Base-by-base conservation (phyloP, 2,888 invertebrate species). In the Heterodera filipjevi region DNA sequence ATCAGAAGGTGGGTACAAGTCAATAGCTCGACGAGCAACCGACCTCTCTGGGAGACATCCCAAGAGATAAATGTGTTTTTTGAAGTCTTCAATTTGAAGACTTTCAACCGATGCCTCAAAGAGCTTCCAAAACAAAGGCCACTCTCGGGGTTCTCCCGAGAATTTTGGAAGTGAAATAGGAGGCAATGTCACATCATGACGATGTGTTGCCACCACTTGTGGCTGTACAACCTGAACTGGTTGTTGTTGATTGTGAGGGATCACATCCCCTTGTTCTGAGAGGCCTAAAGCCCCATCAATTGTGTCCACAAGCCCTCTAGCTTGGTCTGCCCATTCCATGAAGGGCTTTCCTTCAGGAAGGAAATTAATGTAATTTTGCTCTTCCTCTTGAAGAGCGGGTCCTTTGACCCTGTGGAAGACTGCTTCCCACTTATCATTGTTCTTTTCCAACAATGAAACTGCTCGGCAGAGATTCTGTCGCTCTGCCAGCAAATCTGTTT, bases 261-360 rank as follows among this genome's bases (percentile, higher is more conserved):
- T n/a, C 10, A n/a, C 8, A 27, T 59, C 59, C 8, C 59, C 59
- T 6, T n/a, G n/a, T 12, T 59, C 59, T 5, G 27, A 27, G n/a
- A 59, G 59, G 59, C 59, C 59, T 27, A 59, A 59, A 59, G 59
- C 59, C 59, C n/a, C 59, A 8, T 59, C 59, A 27, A 59, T 59
- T 5, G 59, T 59, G 59, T 59, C 59, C 10, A 59, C 22, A 22
- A 53, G 22, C 19, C 53, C 53, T 22, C 53, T 16, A 22, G 53
- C 53, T 53, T 53, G 53, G 53, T 53, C 53, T 5, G 22, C 53
- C 53, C 53, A 53, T 16, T 53, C 16, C 53, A 53, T 53, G 53
- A 53, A 53, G 53, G 53, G 14, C 49, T 49, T 49, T 3, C 49
- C 49, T 49, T 49, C 19, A 0, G 49, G 49, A 5, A 16, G 10